Evolutionary conservation across 2,888 invertebrate genomes (phyloP).

Genomic region (Matsumyia berberina): DNA sequence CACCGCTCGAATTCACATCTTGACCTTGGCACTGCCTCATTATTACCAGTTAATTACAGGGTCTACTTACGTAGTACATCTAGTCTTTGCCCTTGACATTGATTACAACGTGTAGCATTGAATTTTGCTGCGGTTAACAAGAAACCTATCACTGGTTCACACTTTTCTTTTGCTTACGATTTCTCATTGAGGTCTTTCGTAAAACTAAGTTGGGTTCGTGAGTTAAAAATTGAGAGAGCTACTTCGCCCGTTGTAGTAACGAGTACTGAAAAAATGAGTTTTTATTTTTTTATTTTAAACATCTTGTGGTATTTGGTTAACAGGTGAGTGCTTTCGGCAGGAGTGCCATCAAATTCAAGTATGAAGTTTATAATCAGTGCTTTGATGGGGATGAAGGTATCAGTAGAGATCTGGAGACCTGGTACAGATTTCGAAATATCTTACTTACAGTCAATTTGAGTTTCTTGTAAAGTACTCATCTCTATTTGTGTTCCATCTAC

Average conservation of each 20-base stretch:
- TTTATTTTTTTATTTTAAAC: background rate
- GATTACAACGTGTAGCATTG: background rate
- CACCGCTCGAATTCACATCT: background rate
- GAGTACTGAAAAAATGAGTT: background rate
- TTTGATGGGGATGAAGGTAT: no score
- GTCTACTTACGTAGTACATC: background rate
- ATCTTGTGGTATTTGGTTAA: background rate
- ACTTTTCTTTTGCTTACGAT: background rate
- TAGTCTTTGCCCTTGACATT: background rate
- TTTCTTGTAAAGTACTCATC: no score
- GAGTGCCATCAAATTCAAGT: no score
- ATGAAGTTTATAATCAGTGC: no score
- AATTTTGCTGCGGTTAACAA: background rate
- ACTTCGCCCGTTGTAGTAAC: background rate
- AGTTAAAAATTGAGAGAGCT: background rate
- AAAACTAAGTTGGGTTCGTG: background rate
- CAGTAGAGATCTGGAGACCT: no score
- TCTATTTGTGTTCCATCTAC: no score
- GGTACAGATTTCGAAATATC: no score
- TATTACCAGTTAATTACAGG: background rate
- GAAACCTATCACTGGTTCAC: background rate
- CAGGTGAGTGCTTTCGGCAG: background rate
- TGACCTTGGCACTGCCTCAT: no score
- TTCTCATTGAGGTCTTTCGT: background rate
- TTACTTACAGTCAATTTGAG: no score